Conservation (phyloP, 2,888 invertebrate genomes). For the Chrysolina americana region DNA sequence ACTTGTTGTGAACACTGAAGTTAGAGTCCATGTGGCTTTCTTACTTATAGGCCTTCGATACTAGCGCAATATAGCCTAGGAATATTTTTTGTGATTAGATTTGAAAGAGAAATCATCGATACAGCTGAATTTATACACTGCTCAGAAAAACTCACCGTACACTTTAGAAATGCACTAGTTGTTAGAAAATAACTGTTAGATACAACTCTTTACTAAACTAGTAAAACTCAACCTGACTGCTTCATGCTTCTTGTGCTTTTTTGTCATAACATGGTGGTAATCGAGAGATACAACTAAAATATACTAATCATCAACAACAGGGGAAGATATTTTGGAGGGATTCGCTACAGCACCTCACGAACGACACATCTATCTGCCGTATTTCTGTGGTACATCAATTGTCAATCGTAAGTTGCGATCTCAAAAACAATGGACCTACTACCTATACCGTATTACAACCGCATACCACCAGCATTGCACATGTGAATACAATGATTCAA, state of each 20-base stretch:
- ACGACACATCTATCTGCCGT: slow-evolving; percentile 86
- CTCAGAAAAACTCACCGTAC: not conserved
- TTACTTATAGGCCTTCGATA: no score
- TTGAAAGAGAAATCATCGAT: no score
- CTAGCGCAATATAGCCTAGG: no score
- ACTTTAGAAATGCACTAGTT: not conserved
- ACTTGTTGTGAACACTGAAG: no score
- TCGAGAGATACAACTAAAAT: slow-evolving; percentile 34
- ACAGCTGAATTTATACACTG: not conserved
- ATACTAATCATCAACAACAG: slow-evolving; percentile 59
- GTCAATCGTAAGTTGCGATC: slow-evolving; percentile 80
- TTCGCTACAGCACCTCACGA: slow-evolving; percentile 82
- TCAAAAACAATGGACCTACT: slow-evolving; percentile 25
- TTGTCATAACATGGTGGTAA: slow-evolving; percentile 9
- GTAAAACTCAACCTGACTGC: slow-evolving; percentile 21
- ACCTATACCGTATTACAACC: not conserved
- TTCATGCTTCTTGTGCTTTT: slow-evolving; percentile 42
- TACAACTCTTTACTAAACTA: slow-evolving; percentile 3
- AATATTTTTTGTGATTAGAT: no score
- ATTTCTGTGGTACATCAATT: slow-evolving; percentile 86
- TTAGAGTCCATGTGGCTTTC: no score
- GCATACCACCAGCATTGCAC: slow-evolving; percentile 4
- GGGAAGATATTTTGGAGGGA: slow-evolving; percentile 70
- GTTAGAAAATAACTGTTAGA: not conserved
- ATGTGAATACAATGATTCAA: slow-evolving; percentile 4